Evolutionary conservation across 1,140 invertebrate species (phyloP), one percentile per base, ranked within the genome.

Genomic region (Drosophila kikkawai): DNA sequence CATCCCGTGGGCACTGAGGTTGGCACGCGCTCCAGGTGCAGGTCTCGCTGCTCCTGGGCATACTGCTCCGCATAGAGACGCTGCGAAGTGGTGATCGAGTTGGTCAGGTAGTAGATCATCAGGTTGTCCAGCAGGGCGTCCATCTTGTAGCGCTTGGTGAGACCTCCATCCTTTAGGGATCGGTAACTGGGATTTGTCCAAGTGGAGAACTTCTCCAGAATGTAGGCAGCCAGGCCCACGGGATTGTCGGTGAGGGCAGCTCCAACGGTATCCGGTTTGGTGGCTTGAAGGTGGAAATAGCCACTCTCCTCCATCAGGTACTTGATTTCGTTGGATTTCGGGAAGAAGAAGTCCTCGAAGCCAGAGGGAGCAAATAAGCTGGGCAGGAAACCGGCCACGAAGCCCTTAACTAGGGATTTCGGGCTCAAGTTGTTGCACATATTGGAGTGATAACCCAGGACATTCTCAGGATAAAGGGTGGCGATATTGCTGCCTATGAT

Each of bases 191-290:
- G 79, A 91, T 97, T 95, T 0, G 96, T 97, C 94, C 95, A 96
- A 0, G 95, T 93, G 13, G 95, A 96, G 87, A 98, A 97, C 92
- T 98, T 98, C 91, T 98, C 97, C 9, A 98, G 94, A 22, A 98
- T 95, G 78, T 98, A 98, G 7, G 95, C 96, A 7, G 97, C 96
- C 29, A 98, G 86, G 0, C 96, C 97, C 1, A 95, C 94, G 1
- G 97, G 97, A 12, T 96, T 95, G 55, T 95, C 94, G 7, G 93
- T 92, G 37, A 96, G 80, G 0, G 94, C 95, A 5, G 94, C 93
- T 32, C 95, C 95, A 63, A 98, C 93, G 12, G 98, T 99, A 87
- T 99, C 97, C 9, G 98, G 98, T 92, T 98, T 98, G 0, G 97
- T 98, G 1, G 96, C 94, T 93, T 99, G 98, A 39, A 98, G 81